Percentiles rank a stretch among this genome's conserved stretches.
Conservation (phyloP, 2,113 vertebrate species). For the Empidonax alnorum region DNA sequence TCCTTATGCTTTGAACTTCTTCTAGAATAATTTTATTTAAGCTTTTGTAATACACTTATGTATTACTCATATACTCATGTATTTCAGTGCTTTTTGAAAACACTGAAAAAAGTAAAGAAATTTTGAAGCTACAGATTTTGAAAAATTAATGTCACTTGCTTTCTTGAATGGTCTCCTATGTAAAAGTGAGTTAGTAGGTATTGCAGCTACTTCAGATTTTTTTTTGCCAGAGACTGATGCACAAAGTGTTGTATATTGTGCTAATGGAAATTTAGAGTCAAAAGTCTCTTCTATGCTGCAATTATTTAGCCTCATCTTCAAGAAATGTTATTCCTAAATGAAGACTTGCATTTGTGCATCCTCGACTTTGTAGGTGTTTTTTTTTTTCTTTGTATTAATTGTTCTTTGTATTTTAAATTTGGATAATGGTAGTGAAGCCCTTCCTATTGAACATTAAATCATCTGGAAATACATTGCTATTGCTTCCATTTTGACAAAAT, state of each 20-base stretch:
- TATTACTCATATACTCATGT: not conserved
- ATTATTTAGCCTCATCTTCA: not conserved
- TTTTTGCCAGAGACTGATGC: not conserved
- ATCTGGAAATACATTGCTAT: not conserved
- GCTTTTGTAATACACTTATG: not conserved
- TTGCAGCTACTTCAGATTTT: not conserved
- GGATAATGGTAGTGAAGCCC: not conserved
- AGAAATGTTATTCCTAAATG: not conserved
- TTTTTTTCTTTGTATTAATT: not conserved
- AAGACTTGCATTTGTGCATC: accelerated
- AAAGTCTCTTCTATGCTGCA: not conserved
- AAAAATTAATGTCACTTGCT: not conserved
- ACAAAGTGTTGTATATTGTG: not conserved
- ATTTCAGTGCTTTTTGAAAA: not conserved
- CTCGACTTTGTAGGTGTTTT: accelerated
- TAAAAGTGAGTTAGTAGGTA: not conserved
- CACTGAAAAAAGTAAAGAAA: not conserved
- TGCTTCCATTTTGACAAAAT: not conserved
- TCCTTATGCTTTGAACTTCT: not conserved
- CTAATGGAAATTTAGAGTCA: not conserved
- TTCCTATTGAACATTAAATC: not conserved
- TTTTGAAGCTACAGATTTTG: not conserved
- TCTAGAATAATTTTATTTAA: not conserved
- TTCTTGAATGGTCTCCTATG: not conserved
- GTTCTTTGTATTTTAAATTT: not conserved